Percentiles rank a stretch among this genome's conserved stretches.
Evolutionary conservation across 2,888 invertebrate species (phyloP).

Genomic region (Agrenia bidenticulata): DNA sequence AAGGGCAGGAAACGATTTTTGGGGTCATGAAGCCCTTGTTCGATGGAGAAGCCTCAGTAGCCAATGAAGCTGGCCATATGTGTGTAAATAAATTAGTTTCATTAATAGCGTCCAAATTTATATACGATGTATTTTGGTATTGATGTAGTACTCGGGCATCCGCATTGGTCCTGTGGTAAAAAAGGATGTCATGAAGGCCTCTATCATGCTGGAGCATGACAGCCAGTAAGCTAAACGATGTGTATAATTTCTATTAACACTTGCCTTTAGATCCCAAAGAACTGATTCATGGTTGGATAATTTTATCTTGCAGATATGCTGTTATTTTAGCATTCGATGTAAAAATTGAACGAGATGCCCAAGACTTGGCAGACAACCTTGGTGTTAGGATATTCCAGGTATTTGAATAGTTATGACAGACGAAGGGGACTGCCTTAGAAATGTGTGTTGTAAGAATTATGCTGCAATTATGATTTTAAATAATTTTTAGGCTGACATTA

Average conservation of each 20-base stretch:
- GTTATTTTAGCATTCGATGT: slow-evolving; percentile 99
- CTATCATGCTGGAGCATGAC: slow-evolving; percentile 99
- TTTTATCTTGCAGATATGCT: slow-evolving; percentile 69
- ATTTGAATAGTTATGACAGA: slow-evolving; percentile 12
- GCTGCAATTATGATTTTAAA: neutral
- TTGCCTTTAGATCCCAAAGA: neutral
- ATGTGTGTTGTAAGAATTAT: slow-evolving; percentile 5
- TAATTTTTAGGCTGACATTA: slow-evolving; percentile 83
- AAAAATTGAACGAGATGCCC: slow-evolving; percentile 95
- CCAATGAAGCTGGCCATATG: slow-evolving; percentile 17
- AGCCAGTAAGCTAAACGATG: slow-evolving; percentile 69
- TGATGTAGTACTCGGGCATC: slow-evolving; percentile 89
- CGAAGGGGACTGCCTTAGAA: too few relatives aligned
- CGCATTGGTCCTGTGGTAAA: slow-evolving; percentile 99
- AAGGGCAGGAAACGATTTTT: slow-evolving; percentile 28
- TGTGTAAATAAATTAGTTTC: slow-evolving; percentile 5
- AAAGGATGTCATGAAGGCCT: slow-evolving; percentile 98
- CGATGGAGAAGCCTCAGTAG: neutral
- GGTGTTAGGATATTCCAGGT: slow-evolving; percentile 86
- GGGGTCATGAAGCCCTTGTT: slow-evolving; percentile 24
- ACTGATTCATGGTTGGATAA: neutral
- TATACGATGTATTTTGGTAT: neutral
- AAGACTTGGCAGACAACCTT: slow-evolving; percentile 90
- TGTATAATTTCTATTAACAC: neutral
- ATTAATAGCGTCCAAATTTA: neutral